Conservation (phyloP, 2,113 vertebrate species). For the Rostratula benghalensis region DNA sequence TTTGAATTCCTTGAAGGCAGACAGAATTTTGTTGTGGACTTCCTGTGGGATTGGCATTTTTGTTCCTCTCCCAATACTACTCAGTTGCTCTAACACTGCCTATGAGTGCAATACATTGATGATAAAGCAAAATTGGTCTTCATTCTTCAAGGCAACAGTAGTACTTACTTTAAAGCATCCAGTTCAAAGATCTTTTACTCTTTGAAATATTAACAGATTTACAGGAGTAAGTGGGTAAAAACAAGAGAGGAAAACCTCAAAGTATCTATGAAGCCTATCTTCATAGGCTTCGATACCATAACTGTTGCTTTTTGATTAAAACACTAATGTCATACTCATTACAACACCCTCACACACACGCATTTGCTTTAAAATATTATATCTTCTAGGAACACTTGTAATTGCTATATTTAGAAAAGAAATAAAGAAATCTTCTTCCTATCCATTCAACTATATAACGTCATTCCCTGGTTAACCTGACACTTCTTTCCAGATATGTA, state of each 20-base stretch:
- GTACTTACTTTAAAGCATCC: neutral
- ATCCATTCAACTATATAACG: neutral
- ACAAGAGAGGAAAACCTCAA: neutral
- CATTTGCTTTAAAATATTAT: neutral
- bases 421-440: neutral
- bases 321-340: neutral
- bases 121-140: neutral
- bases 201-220: neutral
- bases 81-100: neutral
- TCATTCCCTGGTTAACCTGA: neutral
- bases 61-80: neutral
- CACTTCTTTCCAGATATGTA: neutral
- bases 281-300: neutral
- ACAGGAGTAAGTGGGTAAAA: neutral
- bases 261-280: neutral
- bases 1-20: neutral
- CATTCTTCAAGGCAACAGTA: neutral
- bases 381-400: neutral
- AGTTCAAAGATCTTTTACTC: neutral
- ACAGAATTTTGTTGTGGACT: neutral
- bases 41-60: neutral
- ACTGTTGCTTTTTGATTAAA: neutral
- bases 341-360: neutral
- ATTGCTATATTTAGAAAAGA: neutral
- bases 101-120: neutral